A percentile compares a stretch with the other conserved stretches of the same genome.
phyloP scores from a whole-genome alignment of 2,797 vertebrate species.

The Amphiprion clarkii region DNA sequence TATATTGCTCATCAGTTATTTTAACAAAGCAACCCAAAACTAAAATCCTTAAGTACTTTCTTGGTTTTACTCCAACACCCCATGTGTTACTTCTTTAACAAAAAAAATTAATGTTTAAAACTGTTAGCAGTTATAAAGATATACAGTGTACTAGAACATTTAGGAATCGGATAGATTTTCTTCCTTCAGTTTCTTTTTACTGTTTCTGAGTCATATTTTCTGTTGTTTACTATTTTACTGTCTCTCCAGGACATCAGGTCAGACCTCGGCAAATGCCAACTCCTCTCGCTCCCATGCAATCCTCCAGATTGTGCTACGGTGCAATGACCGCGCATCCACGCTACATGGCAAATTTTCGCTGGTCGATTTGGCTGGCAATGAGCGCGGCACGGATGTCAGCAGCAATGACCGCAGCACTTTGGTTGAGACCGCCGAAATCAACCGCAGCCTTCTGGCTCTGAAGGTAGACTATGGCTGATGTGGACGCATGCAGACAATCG shows the following conservation, averaged over 20 bases:
- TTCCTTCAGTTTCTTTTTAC: not conserved
- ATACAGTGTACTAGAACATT: not conserved
- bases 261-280: conserved; percentile 95
- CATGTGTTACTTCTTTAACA: not conserved
- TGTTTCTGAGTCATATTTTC: no score
- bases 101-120: not conserved
- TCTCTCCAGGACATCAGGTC: conserved; percentile 91
- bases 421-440: conserved; percentile 96
- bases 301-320: conserved; percentile 93
- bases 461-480: conserved; percentile 85
- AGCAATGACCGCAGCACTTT: conserved; percentile 93
- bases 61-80: not conserved
- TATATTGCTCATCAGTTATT: not conserved
- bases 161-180: not conserved
- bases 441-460: conserved; percentile 95
- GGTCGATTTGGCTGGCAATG: conserved; percentile 96
- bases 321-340: conserved; percentile 76
- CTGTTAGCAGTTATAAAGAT: not conserved
- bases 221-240: not conserved
- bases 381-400: conserved; percentile 93
- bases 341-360: conserved; percentile 95
- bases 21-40: not conserved
- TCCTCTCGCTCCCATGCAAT: conserved; percentile 97
- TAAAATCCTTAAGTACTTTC: not conserved
- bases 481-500: not conserved